These are phyloP conservation scores for Guaruba guarouba DNA, from an alignment of 2,113 vertebrate species.

Conservation along the genomic window DNA sequence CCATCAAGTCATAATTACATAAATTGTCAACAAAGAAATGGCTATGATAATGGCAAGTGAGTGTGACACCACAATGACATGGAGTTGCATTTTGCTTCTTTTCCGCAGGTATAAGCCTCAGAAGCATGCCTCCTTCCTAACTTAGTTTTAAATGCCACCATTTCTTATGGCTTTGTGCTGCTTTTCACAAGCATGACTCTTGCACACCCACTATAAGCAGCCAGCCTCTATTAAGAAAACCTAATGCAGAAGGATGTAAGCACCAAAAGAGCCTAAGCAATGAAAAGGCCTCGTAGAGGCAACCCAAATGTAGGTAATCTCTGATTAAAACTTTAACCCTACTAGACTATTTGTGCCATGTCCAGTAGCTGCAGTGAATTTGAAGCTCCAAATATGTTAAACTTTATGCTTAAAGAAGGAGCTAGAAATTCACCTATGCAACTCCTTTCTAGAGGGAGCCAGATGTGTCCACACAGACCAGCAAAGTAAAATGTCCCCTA, in stretches of 20 bases:
- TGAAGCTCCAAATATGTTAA: background rate
- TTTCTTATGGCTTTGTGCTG: background rate
- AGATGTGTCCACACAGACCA: background rate
- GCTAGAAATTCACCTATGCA: background rate
- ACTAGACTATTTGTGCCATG: background rate
- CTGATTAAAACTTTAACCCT: background rate
- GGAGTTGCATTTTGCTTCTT: background rate
- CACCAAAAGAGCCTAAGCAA: background rate
- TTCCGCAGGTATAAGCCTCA: accelerated
- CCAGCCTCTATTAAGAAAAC: background rate
- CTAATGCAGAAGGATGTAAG: background rate
- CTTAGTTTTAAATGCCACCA: background rate
- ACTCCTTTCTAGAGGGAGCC: background rate
- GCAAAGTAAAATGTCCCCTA: background rate
- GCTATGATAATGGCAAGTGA: background rate
- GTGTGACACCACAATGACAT: background rate
- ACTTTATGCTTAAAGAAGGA: background rate
- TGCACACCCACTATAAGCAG: background rate
- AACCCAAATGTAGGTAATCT: background rate
- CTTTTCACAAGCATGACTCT: background rate
- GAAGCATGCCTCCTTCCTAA: background rate
- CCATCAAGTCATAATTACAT: background rate
- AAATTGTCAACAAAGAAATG: background rate
- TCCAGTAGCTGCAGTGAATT: background rate
- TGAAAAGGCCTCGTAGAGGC: background rate